A percentile compares a stretch with the other conserved stretches of the same genome.
Evolutionary conservation across 2,888 invertebrate species (phyloP).

Genomic region (Drosophila stalkeri): DNA sequence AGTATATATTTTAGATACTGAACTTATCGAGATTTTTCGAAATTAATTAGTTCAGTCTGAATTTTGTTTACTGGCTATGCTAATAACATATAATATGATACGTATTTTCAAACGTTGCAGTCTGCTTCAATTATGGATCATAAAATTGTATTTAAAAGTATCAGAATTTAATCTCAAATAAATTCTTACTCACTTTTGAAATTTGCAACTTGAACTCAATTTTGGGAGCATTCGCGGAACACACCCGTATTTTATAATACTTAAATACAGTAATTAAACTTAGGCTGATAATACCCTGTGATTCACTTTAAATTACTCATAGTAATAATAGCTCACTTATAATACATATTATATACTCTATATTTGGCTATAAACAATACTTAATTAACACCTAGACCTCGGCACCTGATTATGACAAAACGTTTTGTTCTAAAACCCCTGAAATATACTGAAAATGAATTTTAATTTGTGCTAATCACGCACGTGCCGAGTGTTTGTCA

Average conservation of each 20-base stretch:
- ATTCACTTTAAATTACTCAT: not conserved
- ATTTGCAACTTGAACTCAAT: not conserved
- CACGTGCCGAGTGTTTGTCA: constrained; percentile 54
- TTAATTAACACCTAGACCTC: constrained; percentile 43
- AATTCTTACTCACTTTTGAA: not conserved
- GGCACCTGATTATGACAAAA: constrained; percentile 39
- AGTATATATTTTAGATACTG: not conserved
- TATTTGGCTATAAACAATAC: constrained; percentile 32
- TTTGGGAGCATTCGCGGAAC: constrained; percentile 4
- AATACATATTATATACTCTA: not conserved
- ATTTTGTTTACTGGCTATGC: not conserved
- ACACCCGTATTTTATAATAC: not conserved
- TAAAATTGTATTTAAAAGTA: not conserved
- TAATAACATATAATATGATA: not conserved
- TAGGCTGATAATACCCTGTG: constrained; percentile 1
- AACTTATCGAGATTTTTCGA: not conserved
- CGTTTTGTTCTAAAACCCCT: constrained; percentile 28
- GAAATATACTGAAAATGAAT: constrained; percentile 33
- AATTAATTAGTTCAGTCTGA: not conserved
- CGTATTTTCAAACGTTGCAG: not conserved
- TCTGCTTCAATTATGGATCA: not conserved
- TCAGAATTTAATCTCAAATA: not conserved
- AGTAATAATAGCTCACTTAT: not conserved
- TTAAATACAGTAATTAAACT: not conserved
- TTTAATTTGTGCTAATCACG: constrained; percentile 53